Evolutionary conservation across 2,888 invertebrate genomes (phyloP).

Genomic region (Sylvicola fuscatus): DNA sequence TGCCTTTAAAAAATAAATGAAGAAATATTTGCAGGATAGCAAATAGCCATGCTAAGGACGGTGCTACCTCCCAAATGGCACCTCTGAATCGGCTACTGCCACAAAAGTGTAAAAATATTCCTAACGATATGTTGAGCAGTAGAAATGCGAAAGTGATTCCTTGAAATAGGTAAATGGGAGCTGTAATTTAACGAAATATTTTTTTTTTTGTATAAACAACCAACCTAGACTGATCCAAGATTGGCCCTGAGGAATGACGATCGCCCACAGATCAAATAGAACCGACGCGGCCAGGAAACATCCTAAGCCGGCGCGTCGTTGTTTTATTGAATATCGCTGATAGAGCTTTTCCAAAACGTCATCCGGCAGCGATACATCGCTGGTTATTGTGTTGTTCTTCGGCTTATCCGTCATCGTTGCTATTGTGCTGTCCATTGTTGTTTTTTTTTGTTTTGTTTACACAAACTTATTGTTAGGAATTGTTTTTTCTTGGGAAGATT

Average conservation of each 20-base stretch:
- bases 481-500: too few relatives aligned
- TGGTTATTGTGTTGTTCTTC: background rate
- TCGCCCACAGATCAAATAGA: slow-evolving; percentile 40
- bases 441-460: too few relatives aligned
- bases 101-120: slow-evolving; percentile 12
- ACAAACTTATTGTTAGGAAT: too few relatives aligned
- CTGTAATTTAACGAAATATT: too few relatives aligned
- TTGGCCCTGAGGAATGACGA: slow-evolving; percentile 32
- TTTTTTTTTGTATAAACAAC: slow-evolving; percentile 7
- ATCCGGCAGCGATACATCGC: slow-evolving; percentile 25
- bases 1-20: slow-evolving; percentile 37
- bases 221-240: slow-evolving; percentile 19
- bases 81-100: slow-evolving; percentile 24
- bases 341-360: slow-evolving; percentile 45
- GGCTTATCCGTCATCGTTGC: too few relatives aligned
- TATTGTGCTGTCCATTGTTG: too few relatives aligned
- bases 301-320: slow-evolving; percentile 46
- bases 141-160: slow-evolving; percentile 22
- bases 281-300: slow-evolving; percentile 45
- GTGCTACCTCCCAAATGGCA: slow-evolving; percentile 23
- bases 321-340: slow-evolving; percentile 48
- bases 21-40: slow-evolving; percentile 37
- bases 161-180: too few relatives aligned
- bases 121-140: slow-evolving; percentile 19
- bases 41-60: slow-evolving; percentile 37